Percentiles rank a stretch among this genome's conserved stretches.
Conservation (phyloP, 2,797 vertebrate species). For the Hylomyscus alleni region DNA sequence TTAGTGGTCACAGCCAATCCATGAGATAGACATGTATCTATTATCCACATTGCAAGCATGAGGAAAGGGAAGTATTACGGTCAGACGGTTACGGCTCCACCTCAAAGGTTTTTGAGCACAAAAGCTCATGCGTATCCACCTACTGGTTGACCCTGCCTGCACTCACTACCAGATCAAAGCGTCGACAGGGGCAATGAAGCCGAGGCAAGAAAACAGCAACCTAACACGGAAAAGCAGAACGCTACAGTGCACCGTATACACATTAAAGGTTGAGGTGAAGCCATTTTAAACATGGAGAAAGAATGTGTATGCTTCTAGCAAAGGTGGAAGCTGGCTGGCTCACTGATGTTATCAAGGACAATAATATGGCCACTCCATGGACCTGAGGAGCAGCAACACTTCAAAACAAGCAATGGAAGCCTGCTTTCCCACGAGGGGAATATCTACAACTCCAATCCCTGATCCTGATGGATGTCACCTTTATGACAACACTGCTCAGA, state of each 20-base stretch:
- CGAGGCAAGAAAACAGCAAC: conserved; percentile 29
- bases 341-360: conserved; percentile 21
- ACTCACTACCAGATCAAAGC: neutral
- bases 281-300: conserved; percentile 5
- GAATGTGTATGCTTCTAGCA: neutral
- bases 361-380: neutral
- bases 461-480: neutral
- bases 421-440: neutral
- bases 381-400: neutral
- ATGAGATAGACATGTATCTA: neutral
- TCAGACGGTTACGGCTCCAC: neutral
- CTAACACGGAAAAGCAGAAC: neutral
- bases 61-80: neutral
- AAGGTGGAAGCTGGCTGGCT: neutral
- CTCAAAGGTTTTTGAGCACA: neutral
- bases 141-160: rapidly evolving
- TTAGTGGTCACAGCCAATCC: conserved; percentile 5
- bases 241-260: neutral
- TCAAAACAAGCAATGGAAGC: neutral
- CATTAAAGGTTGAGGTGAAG: neutral
- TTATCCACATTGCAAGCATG: neutral
- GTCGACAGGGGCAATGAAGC: neutral
- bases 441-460: neutral
- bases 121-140: neutral
- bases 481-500: neutral